Percentiles rank a stretch among this genome's conserved stretches.
phyloP scores from a whole-genome alignment of 2,113 vertebrate species.

The Chionodraco myersi region DNA sequence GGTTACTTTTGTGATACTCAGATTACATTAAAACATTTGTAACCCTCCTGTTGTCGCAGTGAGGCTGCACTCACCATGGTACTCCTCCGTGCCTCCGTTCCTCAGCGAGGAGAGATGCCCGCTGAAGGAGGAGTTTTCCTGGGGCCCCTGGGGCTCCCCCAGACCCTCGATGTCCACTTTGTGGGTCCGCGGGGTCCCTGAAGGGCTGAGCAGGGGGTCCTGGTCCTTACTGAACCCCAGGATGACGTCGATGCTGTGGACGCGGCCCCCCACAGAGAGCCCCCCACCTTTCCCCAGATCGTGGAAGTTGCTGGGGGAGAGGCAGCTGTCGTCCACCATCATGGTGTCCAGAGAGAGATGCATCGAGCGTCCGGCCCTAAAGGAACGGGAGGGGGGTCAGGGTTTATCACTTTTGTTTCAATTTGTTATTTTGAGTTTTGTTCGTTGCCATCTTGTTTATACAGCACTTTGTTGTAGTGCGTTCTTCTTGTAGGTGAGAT shows the following conservation, averaged over 20 bases:
- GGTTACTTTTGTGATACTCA: no score
- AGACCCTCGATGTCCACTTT: conserved; percentile 70
- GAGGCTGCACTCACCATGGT: conserved; percentile 74
- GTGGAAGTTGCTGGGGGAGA: conserved; percentile 83
- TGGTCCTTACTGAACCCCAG: conserved; percentile 87
- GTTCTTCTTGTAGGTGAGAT: no score
- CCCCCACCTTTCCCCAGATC: conserved; percentile 84
- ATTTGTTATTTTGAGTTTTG: no score
- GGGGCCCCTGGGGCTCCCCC: conserved; percentile 55
- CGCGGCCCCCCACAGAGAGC: conserved; percentile 70
- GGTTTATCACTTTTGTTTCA: no score
- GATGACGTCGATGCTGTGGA: conserved; percentile 88
- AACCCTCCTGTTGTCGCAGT: no score
- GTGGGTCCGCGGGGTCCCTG: conserved; percentile 55
- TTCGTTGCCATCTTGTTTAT: no score
- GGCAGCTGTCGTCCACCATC: conserved; percentile 86
- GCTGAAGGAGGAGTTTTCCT: conserved; percentile 48
- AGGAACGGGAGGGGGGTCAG: no score
- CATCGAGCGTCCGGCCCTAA: conserved; percentile 75
- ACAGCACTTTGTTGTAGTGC: no score
- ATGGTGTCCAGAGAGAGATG: conserved; percentile 86
- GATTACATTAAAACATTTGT: no score
- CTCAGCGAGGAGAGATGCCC: conserved; percentile 70
- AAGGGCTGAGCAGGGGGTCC: conserved; percentile 76
- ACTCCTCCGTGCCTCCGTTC: conserved; percentile 55